Percentiles rank a stretch among this genome's conserved stretches.
These are phyloP conservation scores for Misgurnus mizolepis DNA, from an alignment of 2,113 vertebrate genomes.

Conservation along the genomic window DNA sequence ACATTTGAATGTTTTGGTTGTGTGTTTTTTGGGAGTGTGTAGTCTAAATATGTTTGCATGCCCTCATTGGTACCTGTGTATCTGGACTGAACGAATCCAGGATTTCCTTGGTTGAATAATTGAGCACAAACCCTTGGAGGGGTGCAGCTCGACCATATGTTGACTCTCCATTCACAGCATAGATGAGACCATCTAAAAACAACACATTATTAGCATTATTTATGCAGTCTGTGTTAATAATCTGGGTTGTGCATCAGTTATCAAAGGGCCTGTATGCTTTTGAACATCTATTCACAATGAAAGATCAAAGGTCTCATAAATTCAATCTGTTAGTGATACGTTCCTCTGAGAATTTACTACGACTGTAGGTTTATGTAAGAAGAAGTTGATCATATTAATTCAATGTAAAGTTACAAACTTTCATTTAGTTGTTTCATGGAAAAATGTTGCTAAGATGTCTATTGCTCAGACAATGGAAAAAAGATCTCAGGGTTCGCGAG, in stretches of 20 bases:
- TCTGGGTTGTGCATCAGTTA: conserved; percentile 18
- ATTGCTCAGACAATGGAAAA: too few species aligned
- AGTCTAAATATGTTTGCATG: conserved; percentile 6
- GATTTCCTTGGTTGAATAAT: conserved; percentile 89
- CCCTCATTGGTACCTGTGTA: conserved; percentile 75
- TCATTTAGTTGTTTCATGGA: too few species aligned
- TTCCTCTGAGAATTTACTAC: background rate
- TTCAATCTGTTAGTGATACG: background rate
- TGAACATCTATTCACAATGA: conserved; percentile 30
- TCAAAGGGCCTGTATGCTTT: conserved; percentile 33
- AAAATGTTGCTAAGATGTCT: too few species aligned
- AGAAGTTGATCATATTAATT: too few species aligned
- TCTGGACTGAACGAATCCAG: conserved; percentile 85
- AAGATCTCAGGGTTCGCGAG: too few species aligned
- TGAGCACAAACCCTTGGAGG: conserved; percentile 88
- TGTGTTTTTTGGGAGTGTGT: background rate
- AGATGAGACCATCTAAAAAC: conserved; percentile 85
- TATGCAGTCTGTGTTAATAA: conserved; percentile 33
- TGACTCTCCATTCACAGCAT: conserved; percentile 88
- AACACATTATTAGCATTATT: conserved; percentile 38
- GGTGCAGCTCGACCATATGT: conserved; percentile 70
- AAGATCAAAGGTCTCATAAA: background rate
- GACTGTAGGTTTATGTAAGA: too few species aligned
- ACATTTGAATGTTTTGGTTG: too few species aligned
- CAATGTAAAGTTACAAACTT: too few species aligned